These are phyloP conservation scores for Chrysoperla carnea DNA, from an alignment of 1,140 invertebrate species.

Conservation along the genomic window DNA sequence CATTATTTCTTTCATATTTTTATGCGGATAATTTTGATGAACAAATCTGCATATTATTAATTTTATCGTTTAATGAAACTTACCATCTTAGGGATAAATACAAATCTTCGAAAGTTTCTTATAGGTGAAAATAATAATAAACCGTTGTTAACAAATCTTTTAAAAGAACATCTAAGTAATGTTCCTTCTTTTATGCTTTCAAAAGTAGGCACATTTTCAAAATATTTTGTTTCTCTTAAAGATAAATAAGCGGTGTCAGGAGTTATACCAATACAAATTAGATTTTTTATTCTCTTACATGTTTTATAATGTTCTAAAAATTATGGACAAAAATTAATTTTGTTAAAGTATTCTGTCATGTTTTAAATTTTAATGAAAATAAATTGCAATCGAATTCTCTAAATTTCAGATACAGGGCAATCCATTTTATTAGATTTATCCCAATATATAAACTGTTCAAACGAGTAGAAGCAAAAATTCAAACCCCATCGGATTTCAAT, in stretches of 20 bases:
- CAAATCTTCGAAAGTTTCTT: conserved; percentile 8
- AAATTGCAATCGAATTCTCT: no score
- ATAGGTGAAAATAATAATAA: conserved; percentile 17
- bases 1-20: no score
- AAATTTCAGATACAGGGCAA: no score
- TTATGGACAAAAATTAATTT: not conserved
- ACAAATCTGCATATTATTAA: not conserved
- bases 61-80: not conserved
- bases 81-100: conserved; percentile 8
- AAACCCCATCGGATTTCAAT: no score
- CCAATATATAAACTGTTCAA: no score
- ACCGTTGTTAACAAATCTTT: conserved; percentile 8
- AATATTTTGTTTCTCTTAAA: conserved; percentile 1
- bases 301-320: not conserved
- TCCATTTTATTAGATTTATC: no score
- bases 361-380: no score
- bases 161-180: conserved; percentile 17
- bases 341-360: conserved; percentile 1
- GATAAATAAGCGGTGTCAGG: not conserved
- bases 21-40: not conserved
- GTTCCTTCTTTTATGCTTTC: conserved; percentile 13
- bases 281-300: conserved; percentile 1
- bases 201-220: conserved; percentile 5
- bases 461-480: no score
- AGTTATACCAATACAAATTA: conserved; percentile 3